phyloP scores from a whole-genome alignment of 1,140 invertebrate species.

The Lepidurus apus region DNA sequence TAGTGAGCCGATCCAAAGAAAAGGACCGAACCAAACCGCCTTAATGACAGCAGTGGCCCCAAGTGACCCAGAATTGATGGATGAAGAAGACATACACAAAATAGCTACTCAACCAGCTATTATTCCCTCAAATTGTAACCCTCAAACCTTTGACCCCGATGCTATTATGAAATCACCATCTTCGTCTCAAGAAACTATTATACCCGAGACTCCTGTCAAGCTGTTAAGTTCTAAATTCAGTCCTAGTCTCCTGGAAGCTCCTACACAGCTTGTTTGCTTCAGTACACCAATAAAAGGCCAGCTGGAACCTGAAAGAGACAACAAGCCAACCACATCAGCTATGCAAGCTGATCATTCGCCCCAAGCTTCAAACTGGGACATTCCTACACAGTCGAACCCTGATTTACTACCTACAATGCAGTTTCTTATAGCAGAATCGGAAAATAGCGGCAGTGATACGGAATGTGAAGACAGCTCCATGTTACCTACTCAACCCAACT shows the following conservation, averaged over 20 bases:
- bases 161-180: neutral
- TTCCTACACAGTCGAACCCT: neutral
- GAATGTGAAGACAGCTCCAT: neutral
- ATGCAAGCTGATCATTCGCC: neutral
- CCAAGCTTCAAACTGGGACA: neutral
- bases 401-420: neutral
- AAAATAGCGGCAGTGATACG: neutral
- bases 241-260: neutral
- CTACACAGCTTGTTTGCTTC: neutral
- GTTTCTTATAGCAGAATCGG: neutral
- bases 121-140: neutral
- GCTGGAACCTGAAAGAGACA: neutral
- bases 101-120: neutral
- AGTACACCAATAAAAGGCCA: neutral
- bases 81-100: neutral
- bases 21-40: neutral
- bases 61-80: neutral
- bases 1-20: neutral
- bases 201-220: neutral
- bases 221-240: neutral
- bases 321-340: neutral
- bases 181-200: constrained; percentile 1
- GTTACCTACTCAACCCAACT: neutral
- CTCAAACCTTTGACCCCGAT: neutral
- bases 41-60: neutral